Conservation (phyloP, 2,797 vertebrate species). For the Anguilla obscura region DNA sequence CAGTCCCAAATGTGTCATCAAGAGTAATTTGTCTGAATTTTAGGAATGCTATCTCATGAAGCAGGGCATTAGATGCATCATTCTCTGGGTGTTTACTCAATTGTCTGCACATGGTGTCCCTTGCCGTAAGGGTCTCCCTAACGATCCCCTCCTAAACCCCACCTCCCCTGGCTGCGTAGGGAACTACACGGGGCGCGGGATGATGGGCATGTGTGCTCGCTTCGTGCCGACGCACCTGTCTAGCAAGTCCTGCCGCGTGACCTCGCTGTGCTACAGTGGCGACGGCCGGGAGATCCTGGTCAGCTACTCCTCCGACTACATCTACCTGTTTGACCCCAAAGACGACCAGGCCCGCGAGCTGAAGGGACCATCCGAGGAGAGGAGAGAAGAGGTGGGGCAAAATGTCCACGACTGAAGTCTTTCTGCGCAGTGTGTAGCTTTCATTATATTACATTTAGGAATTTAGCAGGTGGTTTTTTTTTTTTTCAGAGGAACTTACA, state of each 20-base stretch:
- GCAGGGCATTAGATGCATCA: neutral
- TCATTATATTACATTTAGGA: too few relatives aligned
- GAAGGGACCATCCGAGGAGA: constrained; percentile 92
- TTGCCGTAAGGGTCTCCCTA: neutral
- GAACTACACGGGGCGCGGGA: constrained; percentile 92
- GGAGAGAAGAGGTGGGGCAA: constrained; percentile 86
- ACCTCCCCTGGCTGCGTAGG: constrained; percentile 62
- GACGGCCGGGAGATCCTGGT: constrained; percentile 96
- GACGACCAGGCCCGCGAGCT: constrained; percentile 94
- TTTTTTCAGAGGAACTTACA: neutral
- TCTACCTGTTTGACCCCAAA: constrained; percentile 96
- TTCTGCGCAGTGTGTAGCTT: neutral
- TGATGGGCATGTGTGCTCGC: constrained; percentile 92
- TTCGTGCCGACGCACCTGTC: constrained; percentile 93
- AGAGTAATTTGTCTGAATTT: too few relatives aligned
- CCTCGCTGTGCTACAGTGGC: constrained; percentile 94
- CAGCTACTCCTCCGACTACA: constrained; percentile 98
- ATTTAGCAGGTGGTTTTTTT: neutral
- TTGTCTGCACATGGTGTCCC: too few relatives aligned
- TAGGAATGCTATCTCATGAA: too few relatives aligned
- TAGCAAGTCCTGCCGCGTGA: constrained; percentile 96
- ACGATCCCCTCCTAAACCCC: neutral
- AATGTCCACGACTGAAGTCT: neutral
- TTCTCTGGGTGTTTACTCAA: neutral
- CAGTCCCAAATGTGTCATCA: too few relatives aligned